These are phyloP conservation scores for Crenuchus spilurus DNA, from an alignment of 2,797 vertebrate genomes.

Conservation along the genomic window DNA sequence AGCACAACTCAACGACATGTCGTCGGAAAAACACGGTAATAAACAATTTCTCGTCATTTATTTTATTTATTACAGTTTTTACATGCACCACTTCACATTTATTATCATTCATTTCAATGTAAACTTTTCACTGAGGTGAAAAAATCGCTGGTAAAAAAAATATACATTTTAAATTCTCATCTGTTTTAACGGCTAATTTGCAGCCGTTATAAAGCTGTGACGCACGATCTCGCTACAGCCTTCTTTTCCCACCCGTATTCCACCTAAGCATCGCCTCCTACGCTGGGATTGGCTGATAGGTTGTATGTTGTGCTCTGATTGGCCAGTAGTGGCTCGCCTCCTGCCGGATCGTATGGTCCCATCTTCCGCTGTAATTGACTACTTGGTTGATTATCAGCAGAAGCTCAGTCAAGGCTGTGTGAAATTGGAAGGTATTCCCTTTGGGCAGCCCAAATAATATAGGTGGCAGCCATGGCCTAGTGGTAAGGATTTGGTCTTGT, in stretches of 20 bases:
- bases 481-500: too few species aligned
- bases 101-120: neutral
- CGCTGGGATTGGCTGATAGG: neutral
- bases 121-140: neutral
- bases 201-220: neutral
- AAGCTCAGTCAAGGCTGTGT: too few species aligned
- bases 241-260: neutral
- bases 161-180: neutral
- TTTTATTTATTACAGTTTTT: neutral
- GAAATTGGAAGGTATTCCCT: too few species aligned
- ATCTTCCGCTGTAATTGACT: neutral
- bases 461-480: too few species aligned
- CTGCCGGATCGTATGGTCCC: too few species aligned
- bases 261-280: neutral
- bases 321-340: neutral
- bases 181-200: neutral
- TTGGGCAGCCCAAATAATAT: too few species aligned
- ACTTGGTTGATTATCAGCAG: neutral
- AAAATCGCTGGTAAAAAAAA: too few species aligned
- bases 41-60: neutral
- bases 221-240: neutral
- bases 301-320: neutral
- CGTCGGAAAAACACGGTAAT: conserved; percentile 83
- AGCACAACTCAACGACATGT: conserved; percentile 68
- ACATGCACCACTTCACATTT: too few species aligned